Percentiles rank a stretch among this genome's conserved stretches.
phyloP scores from a whole-genome alignment of 2,797 vertebrate species.

The Fringilla coelebs region DNA sequence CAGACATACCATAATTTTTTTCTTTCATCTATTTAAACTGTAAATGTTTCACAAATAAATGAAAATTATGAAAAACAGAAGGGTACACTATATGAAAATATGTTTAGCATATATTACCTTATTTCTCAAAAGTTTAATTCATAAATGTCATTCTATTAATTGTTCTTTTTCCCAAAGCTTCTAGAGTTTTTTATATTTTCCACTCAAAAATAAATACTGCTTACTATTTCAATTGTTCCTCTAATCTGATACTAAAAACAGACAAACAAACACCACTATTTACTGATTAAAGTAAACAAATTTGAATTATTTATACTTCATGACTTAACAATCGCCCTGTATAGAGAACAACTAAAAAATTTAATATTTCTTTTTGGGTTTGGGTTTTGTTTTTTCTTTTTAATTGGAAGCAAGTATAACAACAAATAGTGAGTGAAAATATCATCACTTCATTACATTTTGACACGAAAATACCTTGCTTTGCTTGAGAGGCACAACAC shows the following conservation, averaged over 20 bases:
- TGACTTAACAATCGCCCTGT: rapidly evolving
- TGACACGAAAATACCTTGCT: background rate
- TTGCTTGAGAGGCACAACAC: background rate
- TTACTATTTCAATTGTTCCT: background rate
- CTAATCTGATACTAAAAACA: background rate
- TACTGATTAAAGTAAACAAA: background rate
- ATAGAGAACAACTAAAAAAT: background rate
- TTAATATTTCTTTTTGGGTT: background rate
- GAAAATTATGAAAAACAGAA: background rate
- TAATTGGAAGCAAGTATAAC: background rate
- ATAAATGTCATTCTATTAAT: background rate
- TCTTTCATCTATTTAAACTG: background rate
- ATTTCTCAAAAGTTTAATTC: background rate
- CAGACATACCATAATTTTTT: background rate
- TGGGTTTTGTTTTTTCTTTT: background rate
- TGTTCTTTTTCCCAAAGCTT: background rate
- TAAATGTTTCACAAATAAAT: background rate
- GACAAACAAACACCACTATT: background rate
- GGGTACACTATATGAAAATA: background rate
- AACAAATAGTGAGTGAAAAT: background rate
- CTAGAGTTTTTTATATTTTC: background rate
- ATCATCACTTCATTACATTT: background rate
- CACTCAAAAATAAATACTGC: background rate
- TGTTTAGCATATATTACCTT: background rate
- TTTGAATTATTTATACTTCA: background rate